Percentiles rank a stretch among this genome's conserved stretches.
Conservation (phyloP, 1,140 invertebrate genomes). For the Zelostemma sp. region DNA sequence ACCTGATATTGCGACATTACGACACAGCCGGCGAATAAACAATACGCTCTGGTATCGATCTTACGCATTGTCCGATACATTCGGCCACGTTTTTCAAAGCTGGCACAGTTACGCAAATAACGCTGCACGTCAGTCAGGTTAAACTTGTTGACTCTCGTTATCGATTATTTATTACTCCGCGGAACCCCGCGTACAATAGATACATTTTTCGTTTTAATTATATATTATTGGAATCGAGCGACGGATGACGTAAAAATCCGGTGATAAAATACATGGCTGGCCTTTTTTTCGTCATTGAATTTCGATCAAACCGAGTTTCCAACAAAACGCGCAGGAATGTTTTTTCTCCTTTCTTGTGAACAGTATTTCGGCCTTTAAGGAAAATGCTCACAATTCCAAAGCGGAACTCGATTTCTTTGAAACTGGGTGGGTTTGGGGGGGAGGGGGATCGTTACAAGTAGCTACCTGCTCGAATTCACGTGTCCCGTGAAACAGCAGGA, state of each 20-base stretch:
- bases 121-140: slow-evolving; percentile 10
- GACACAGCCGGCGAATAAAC: slow-evolving; percentile 19
- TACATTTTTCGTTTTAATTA: too few species aligned
- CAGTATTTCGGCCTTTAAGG: neutral
- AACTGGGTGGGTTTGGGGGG: slow-evolving; percentile 6
- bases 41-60: slow-evolving; percentile 26
- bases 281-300: too few species aligned
- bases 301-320: too few species aligned
- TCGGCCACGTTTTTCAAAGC: slow-evolving; percentile 21
- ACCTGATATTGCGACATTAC: slow-evolving; percentile 42
- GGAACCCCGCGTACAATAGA: too few species aligned
- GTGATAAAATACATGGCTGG: too few species aligned
- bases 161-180: slow-evolving; percentile 1
- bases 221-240: too few species aligned
- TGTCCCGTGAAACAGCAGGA: slow-evolving; percentile 3
- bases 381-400: neutral
- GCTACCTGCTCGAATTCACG: slow-evolving; percentile 21
- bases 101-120: slow-evolving; percentile 36
- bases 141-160: slow-evolving; percentile 1
- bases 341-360: neutral
- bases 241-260: too few species aligned
- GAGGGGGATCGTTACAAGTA: slow-evolving; percentile 9
- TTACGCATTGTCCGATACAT: slow-evolving; percentile 21
- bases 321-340: neutral
- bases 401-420: neutral